Evolutionary conservation across 2,888 invertebrate species (phyloP), one percentile per base, ranked within the genome.

Genomic region (Alcis repandata): DNA sequence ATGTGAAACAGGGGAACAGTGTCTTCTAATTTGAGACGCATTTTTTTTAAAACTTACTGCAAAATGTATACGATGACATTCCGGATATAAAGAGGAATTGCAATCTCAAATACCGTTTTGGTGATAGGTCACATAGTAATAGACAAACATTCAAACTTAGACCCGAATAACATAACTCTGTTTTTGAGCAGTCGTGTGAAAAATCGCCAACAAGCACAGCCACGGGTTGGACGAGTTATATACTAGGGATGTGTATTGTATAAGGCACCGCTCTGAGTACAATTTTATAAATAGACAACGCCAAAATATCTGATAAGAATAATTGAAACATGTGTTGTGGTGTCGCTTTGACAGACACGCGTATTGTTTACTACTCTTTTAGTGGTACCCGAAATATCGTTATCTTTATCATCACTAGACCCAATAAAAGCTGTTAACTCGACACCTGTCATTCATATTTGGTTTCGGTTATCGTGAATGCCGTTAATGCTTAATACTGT

Each of bases 251-350:
- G 36, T 33, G 19, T 11, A 36, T 38, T 36, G 36, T 33, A 13
- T 11, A 36, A 32, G 40, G 40, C 13, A 40, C 8, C 27, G 40
- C 59, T 19, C 27, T 6, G n/a, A n/a, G 27, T 27, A 41, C 27
- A 43, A 38, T 8, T 49, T 40, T 20, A 63, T 52, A 58, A 63
- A 65, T 46, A 59, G 71, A 78, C 74, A 77, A 72, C 69, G 68
- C 71, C 74, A 80, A 77, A 85, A 88, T 79, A 74, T 63, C 72
- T 63, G 91, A 91, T 91, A 91, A 89, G 71, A 86, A 82, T 90
- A 89, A 91, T 91, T 90, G 90, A 90, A 91, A 91, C 91, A 91
- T 91, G 91, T 92, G 92, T 88, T 80, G 74, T 68, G 71, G 77
- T 81, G 80, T 79, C 73, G 70, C 68, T 74, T 73, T 81, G 82